A percentile compares a stretch with the other conserved stretches of the same genome.
These are phyloP conservation scores for Aphaenogaster rudis DNA, from an alignment of 1,140 invertebrate genomes.

Conservation along the genomic window DNA sequence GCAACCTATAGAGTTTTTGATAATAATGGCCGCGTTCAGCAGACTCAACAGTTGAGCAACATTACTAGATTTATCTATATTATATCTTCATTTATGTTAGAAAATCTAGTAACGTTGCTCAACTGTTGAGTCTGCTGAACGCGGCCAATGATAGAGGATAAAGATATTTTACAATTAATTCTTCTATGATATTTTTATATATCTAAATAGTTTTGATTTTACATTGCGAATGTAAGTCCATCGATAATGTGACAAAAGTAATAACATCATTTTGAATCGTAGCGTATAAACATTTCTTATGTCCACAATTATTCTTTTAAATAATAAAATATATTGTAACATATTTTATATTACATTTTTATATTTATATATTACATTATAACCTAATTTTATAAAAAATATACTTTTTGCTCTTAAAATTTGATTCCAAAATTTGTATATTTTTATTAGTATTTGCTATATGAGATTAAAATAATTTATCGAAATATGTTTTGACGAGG, in stretches of 20 bases:
- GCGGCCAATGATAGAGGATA: too few relatives aligned
- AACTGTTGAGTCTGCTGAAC: too few relatives aligned
- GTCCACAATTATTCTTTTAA: not conserved
- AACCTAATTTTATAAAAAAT: conserved; percentile 1
- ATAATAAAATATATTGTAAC: not conserved
- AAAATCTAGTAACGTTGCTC: too few relatives aligned
- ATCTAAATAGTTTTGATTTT: not conserved
- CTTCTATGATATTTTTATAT: not conserved
- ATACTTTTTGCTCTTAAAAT: not conserved
- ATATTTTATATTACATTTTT: not conserved
- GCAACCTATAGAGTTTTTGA: not conserved
- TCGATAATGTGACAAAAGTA: not conserved
- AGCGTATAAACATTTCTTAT: not conserved
- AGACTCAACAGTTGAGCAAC: too few relatives aligned
- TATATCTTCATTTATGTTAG: too few relatives aligned
- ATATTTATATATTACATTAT: too few relatives aligned
- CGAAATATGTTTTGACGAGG: not conserved
- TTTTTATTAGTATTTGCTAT: not conserved
- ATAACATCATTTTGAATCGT: not conserved
- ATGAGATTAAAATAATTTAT: conserved; percentile 8
- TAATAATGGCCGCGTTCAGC: not conserved
- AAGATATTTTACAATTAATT: not conserved
- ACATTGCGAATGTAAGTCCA: not conserved
- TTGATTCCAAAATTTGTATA: not conserved
- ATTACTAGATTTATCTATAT: too few relatives aligned